Evolutionary conservation across 2,797 vertebrate species (phyloP).

Genomic region (Girardinus metallicus): DNA sequence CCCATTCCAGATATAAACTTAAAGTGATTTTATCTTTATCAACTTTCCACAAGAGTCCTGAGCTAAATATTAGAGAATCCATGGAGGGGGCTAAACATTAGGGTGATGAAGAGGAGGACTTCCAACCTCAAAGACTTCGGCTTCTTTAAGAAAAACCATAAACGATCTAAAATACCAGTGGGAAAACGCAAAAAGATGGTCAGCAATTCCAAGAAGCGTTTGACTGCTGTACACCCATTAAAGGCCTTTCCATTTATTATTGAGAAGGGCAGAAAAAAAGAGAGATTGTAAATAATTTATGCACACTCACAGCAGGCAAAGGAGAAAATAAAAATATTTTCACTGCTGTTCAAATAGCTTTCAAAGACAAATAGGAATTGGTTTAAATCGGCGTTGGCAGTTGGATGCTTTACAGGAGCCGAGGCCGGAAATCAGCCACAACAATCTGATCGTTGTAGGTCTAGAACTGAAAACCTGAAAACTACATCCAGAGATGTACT

Average conservation of each 20-base stretch:
- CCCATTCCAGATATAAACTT: neutral
- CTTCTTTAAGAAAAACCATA: neutral
- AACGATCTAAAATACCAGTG: neutral
- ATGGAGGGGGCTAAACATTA: neutral
- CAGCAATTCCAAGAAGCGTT: neutral
- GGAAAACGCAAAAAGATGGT: neutral
- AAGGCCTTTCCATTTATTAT: constrained; percentile 2
- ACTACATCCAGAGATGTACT: constrained; percentile 6
- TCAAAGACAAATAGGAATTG: neutral
- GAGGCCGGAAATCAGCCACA: neutral
- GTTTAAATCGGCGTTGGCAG: neutral
- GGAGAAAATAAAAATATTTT: constrained; percentile 1
- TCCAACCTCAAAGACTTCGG: neutral
- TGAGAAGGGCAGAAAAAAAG: neutral
- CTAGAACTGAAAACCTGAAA: neutral
- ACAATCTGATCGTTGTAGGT: neutral
- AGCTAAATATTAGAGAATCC: neutral
- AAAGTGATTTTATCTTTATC: neutral
- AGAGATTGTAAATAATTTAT: neutral
- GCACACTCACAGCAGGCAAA: neutral
- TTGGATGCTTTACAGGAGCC: neutral
- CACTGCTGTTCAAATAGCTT: neutral
- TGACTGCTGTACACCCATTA: neutral
- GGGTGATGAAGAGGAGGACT: neutral
- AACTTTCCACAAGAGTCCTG: neutral